Evolutionary conservation across 1,140 invertebrate genomes (phyloP).

Genomic region (Pissodes strobi): DNA sequence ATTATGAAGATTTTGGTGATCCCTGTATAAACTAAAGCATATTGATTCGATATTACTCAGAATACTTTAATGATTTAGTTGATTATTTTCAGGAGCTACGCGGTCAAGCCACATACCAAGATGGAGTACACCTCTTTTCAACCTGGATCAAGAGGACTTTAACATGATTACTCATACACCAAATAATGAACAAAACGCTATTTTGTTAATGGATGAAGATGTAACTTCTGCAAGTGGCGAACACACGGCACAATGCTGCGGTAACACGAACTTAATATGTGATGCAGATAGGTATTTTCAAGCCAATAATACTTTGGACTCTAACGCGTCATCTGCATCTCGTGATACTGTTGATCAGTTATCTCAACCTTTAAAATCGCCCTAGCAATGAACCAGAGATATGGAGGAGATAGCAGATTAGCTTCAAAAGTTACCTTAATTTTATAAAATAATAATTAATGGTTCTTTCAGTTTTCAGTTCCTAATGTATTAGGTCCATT

Average conservation of each 20-base stretch:
- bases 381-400: conserved; percentile 29
- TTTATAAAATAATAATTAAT: too few species aligned
- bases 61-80: too few species aligned
- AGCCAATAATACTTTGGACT: conserved; percentile 48
- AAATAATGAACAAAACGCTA: conserved; percentile 66
- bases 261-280: conserved; percentile 52
- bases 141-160: conserved; percentile 88
- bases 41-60: too few species aligned
- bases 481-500: too few species aligned
- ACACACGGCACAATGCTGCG: conserved; percentile 50
- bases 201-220: conserved; percentile 72
- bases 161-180: conserved; percentile 83
- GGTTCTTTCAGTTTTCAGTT: too few species aligned
- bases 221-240: conserved; percentile 39
- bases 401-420: conserved; percentile 4
- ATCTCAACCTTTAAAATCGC: conserved; percentile 28
- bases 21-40: too few species aligned
- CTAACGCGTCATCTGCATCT: conserved; percentile 17
- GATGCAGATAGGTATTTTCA: conserved; percentile 55
- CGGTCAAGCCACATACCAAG: conserved; percentile 73
- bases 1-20: too few species aligned
- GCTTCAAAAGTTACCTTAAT: not conserved
- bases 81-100: too few species aligned
- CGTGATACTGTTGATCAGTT: conserved; percentile 30
- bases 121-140: conserved; percentile 88